These are phyloP conservation scores for Halcyon chelicuti DNA, from an alignment of 2,797 vertebrate genomes.

Conservation along the genomic window DNA sequence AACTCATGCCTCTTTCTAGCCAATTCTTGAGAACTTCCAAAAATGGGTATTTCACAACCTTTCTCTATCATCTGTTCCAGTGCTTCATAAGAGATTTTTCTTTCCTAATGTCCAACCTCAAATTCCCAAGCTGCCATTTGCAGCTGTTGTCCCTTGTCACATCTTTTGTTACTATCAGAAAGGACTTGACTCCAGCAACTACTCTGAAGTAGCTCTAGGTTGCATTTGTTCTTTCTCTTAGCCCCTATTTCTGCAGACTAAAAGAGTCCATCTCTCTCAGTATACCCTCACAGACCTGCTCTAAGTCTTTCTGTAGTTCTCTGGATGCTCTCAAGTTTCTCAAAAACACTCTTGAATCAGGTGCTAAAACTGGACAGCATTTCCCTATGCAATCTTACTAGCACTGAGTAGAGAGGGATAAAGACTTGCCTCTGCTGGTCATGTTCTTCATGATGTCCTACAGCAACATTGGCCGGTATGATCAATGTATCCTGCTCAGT, in stretches of 20 bases:
- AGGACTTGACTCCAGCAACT: not conserved
- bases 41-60: not conserved
- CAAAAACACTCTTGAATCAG: not conserved
- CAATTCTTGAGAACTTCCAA: not conserved
- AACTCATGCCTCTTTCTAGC: not conserved
- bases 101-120: not conserved
- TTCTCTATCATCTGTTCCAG: not conserved
- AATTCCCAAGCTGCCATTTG: not conserved
- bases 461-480: constrained; percentile 86
- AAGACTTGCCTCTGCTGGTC: not conserved
- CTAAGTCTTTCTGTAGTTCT: not conserved
- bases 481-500: constrained; percentile 71
- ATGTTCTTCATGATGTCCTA: constrained; percentile 40
- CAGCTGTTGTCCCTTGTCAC: not conserved
- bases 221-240: not conserved
- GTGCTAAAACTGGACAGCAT: not conserved
- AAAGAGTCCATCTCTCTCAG: not conserved
- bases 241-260: not conserved
- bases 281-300: not conserved
- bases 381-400: not conserved
- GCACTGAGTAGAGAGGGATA: not conserved
- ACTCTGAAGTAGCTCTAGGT: not conserved
- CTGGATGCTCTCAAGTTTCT: not conserved
- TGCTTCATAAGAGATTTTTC: not conserved
- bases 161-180: not conserved